Percentiles rank a stretch among this genome's conserved stretches.
Evolutionary conservation across 1,140 invertebrate species (phyloP).

Genomic region (Geopemphigus sp.): DNA sequence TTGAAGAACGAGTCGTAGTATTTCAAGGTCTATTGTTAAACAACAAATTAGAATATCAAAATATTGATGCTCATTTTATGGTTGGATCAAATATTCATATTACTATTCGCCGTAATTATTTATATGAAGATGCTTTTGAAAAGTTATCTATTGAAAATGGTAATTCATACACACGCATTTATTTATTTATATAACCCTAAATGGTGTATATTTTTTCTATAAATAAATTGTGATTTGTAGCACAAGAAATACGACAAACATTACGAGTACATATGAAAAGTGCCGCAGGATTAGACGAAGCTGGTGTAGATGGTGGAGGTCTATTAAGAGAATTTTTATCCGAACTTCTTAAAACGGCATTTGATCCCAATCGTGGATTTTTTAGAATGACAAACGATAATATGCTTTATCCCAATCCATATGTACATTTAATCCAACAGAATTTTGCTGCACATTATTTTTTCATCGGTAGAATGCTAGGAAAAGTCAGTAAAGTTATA

Average conservation of each 20-base stretch:
- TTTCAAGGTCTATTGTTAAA: conserved; percentile 73
- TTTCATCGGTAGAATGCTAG: conserved; percentile 91
- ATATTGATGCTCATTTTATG: conserved; percentile 69
- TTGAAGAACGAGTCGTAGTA: conserved; percentile 82
- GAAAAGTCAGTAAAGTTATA: conserved; percentile 66
- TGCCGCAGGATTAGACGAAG: conserved; percentile 84
- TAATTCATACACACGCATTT: conserved; percentile 55
- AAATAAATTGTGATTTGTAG: conserved; percentile 58
- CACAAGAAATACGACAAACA: conserved; percentile 80
- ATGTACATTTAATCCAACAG: conserved; percentile 76
- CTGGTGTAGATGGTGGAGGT: conserved; percentile 94
- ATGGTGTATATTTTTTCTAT: not conserved
- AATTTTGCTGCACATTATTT: conserved; percentile 90
- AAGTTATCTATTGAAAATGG: conserved; percentile 88
- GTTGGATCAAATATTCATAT: conserved; percentile 75
- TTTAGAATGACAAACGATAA: conserved; percentile 90
- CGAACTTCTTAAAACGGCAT: conserved; percentile 88
- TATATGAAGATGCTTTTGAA: conserved; percentile 97
- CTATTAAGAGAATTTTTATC: conserved; percentile 89
- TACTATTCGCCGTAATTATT: conserved; percentile 80
- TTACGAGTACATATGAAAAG: conserved; percentile 89
- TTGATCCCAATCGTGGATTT: conserved; percentile 95
- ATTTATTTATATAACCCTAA: not conserved
- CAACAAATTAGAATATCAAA: conserved; percentile 73
- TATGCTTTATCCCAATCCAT: conserved; percentile 92